Base-by-base conservation (phyloP, 2,797 vertebrate species). In the Hippocampus kuda region DNA sequence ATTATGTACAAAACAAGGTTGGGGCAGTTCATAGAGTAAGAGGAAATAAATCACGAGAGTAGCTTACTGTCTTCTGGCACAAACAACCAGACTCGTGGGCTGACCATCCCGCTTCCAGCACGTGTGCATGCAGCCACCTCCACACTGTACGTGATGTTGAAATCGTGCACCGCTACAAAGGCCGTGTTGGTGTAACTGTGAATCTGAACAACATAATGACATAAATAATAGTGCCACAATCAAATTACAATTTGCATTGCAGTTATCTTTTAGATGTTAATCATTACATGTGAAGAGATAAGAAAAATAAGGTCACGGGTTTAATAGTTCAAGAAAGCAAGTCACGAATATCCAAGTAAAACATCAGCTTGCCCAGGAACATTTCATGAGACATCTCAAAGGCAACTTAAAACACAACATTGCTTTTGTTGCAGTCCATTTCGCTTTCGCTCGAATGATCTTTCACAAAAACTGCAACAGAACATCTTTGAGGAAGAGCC, bases 21-120 rank as follows among this genome's bases (percentile, higher is more conserved):
- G 30, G 27, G 38, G 5, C 11, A 46, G 26, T 65, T 80, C 54
- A 49, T 26, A 27, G 48, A 69, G 67, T 75, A 68, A 70, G 67
- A 74, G 30, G 65, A 69, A 66, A 77, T 82, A 63, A 77, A 66
- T 77, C 44, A 75, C 68, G 44, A 77, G 67, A 79, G 74, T 15
- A 4, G 42, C 93, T 93, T 81, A 97, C 96, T 93, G 0, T 83
- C 75, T 9, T 75, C 83, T 2, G 93, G 91, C 80, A 98, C 88
- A 78, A 91, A 91, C 69, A 94, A 44, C 57, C 74, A 79, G 79
- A 92, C 84, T 0, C 85, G 89, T 30, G 85, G 77, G 79, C 94
- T 96, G 89, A 91, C 88, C 68, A 92, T 92, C 53, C 97, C 96
- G 15, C 89, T 85, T 5, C 96, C 97, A 2, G 93, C 94, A 44